Evolutionary conservation across 2,113 vertebrate species (phyloP).

Genomic region (Apteryx owenii): DNA sequence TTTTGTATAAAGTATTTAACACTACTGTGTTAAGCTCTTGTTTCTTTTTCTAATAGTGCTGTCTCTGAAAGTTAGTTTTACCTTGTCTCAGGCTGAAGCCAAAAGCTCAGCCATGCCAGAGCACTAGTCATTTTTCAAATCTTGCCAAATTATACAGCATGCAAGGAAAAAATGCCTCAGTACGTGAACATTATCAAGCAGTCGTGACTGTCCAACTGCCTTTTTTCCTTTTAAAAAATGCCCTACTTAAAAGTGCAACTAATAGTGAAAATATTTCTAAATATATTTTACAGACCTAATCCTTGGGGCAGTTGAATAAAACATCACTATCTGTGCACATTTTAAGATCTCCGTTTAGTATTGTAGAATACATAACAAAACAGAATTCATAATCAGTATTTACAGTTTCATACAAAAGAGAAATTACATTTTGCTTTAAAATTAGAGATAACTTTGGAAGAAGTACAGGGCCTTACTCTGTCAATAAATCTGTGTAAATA

Average conservation of each 20-base stretch:
- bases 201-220: neutral
- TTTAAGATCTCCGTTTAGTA: neutral
- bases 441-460: rapidly evolving
- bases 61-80: neutral
- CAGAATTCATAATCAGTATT: neutral
- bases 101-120: rapidly evolving
- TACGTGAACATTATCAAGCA: rapidly evolving
- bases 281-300: neutral
- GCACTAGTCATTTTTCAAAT: rapidly evolving
- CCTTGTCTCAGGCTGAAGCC: neutral
- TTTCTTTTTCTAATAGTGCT: neutral
- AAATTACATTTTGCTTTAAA: neutral
- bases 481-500: rapidly evolving
- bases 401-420: neutral
- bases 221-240: neutral
- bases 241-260: neutral
- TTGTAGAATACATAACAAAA: neutral
- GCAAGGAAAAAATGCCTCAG: neutral
- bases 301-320: constrained; percentile 26
- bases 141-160: rapidly evolving
- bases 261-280: neutral
- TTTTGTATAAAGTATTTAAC: neutral
- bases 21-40: neutral
- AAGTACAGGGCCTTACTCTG: rapidly evolving
- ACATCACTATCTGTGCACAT: neutral